Percentiles rank a stretch among this genome's conserved stretches.
Conservation (phyloP, 1,140 invertebrate genomes). For the Lepidurus apus region DNA sequence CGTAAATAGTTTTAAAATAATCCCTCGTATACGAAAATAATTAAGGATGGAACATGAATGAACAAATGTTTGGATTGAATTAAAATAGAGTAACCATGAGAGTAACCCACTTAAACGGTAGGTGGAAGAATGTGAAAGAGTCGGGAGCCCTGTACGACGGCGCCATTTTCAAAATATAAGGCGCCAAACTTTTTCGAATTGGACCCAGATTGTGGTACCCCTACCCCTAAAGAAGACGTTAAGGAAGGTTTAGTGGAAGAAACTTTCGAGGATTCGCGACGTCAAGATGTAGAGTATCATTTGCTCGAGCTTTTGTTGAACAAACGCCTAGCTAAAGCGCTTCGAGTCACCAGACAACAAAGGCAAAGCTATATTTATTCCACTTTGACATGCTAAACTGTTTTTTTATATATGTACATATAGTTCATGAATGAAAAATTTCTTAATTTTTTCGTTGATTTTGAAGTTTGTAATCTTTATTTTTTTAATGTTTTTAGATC, state of each 20-base stretch:
- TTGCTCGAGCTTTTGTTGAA: slow-evolving; percentile 32
- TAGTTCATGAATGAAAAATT: background rate
- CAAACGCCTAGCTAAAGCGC: slow-evolving; percentile 33
- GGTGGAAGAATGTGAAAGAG: too few relatives aligned
- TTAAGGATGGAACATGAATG: too few relatives aligned
- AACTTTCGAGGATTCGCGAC: slow-evolving; percentile 18
- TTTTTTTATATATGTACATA: too few relatives aligned
- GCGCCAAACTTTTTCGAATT: too few relatives aligned
- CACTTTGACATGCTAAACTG: background rate
- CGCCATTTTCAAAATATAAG: too few relatives aligned
- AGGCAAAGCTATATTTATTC: slow-evolving; percentile 20
- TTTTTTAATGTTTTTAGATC: background rate
- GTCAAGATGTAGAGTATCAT: slow-evolving; percentile 33
- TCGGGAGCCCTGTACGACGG: too few relatives aligned
- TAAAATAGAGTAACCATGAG: too few relatives aligned
- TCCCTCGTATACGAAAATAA: slow-evolving; percentile 38
- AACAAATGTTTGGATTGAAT: too few relatives aligned
- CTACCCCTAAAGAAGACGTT: background rate
- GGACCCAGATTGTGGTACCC: slow-evolving; percentile 25
- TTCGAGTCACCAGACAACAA: slow-evolving; percentile 27
- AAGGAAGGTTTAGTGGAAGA: background rate
- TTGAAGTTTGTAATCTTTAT: slow-evolving; percentile 11
- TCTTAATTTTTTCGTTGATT: background rate
- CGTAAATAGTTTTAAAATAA: too few relatives aligned
- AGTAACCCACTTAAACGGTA: too few relatives aligned